A percentile compares a stretch with the other conserved stretches of the same genome.
Evolutionary conservation across 2,888 invertebrate species (phyloP).

Genomic region (Pasiphila rectangulata): DNA sequence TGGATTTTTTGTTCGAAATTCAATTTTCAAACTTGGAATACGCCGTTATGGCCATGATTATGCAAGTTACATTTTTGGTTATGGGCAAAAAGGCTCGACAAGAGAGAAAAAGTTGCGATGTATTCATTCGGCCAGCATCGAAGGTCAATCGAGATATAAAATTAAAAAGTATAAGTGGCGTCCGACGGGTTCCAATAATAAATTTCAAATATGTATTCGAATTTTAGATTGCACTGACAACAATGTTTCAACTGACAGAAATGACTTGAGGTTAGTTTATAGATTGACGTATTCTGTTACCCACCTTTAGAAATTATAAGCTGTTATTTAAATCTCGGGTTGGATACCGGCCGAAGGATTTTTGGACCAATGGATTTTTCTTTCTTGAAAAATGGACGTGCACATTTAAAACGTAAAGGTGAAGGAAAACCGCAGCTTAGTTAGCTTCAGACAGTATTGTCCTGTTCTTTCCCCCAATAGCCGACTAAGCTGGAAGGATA

Average conservation of each 20-base stretch:
- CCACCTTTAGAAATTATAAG: too few relatives aligned
- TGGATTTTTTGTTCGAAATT: constrained; percentile 30
- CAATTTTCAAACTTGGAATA: constrained; percentile 25
- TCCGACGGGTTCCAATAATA: constrained; percentile 59
- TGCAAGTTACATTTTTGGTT: constrained; percentile 33
- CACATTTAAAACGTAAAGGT: too few relatives aligned
- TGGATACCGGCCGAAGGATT: too few relatives aligned
- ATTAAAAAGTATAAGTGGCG: constrained; percentile 78
- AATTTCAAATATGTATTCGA: constrained; percentile 79
- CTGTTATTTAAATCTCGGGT: too few relatives aligned
- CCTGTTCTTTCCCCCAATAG: too few relatives aligned
- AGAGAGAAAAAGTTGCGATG: constrained; percentile 59
- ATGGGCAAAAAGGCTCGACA: constrained; percentile 48
- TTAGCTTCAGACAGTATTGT: too few relatives aligned
- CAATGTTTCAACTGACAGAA: constrained; percentile 12
- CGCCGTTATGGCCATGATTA: constrained; percentile 31
- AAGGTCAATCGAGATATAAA: constrained; percentile 75
- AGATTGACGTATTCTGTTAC: constrained; percentile 55
- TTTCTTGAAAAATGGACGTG: too few relatives aligned
- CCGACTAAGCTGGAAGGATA: too few relatives aligned
- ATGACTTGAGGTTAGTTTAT: constrained; percentile 18
- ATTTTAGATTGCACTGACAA: constrained; percentile 63
- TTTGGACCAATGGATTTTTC: too few relatives aligned
- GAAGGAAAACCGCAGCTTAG: too few relatives aligned
- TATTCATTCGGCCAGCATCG: constrained; percentile 71